These are phyloP conservation scores for Diplogasteroides magnus DNA, from an alignment of 1,140 invertebrate genomes.

Conservation along the genomic window DNA sequence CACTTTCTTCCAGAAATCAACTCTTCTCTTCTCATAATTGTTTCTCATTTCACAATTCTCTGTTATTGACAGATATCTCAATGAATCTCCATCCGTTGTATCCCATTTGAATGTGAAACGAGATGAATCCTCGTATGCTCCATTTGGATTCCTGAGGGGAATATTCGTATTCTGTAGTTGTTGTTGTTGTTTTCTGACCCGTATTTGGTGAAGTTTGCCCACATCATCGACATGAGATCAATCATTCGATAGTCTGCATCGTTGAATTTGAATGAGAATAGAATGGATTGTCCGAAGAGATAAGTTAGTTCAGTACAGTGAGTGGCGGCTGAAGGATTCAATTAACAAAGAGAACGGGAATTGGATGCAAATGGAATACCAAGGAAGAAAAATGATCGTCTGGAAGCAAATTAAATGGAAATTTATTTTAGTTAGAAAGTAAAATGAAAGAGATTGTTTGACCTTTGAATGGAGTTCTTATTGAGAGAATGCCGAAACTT, in stretches of 20 bases:
- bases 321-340: constrained; percentile 67
- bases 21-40: constrained; percentile 17
- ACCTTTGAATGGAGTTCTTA: constrained; percentile 81
- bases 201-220: constrained; percentile 88
- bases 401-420: too few species aligned
- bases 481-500: constrained; percentile 64
- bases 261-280: constrained; percentile 71
- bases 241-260: constrained; percentile 73
- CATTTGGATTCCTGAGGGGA: constrained; percentile 20
- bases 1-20: constrained; percentile 28
- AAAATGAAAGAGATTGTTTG: too few species aligned
- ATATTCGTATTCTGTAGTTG: background rate
- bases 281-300: constrained; percentile 81
- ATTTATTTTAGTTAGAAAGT: too few species aligned
- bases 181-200: constrained; percentile 63
- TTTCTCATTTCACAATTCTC: constrained; percentile 22
- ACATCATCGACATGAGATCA: constrained; percentile 80
- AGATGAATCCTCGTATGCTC: constrained; percentile 24
- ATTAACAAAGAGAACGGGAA: background rate
- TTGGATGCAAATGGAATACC: too few species aligned
- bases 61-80: constrained; percentile 8
- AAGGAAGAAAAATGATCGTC: too few species aligned
- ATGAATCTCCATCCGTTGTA: constrained; percentile 6
- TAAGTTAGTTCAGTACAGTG: constrained; percentile 90
- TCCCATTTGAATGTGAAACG: constrained; percentile 28